Conservation (phyloP, 2,113 vertebrate genomes). For the Ariopsis seemanni region DNA sequence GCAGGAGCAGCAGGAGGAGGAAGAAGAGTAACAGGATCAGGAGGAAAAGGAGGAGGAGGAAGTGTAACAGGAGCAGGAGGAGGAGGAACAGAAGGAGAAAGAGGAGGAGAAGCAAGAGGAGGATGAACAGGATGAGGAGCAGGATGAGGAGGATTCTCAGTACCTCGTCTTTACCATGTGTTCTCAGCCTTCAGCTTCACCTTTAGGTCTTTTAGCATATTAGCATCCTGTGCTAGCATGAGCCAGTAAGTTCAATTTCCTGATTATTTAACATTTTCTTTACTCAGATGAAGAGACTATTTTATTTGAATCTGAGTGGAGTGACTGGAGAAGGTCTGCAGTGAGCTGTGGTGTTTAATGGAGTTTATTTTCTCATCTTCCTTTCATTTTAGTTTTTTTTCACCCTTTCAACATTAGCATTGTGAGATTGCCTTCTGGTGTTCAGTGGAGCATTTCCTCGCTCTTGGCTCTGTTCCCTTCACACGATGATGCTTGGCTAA, state of each 20-base stretch:
- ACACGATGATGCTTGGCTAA: background rate
- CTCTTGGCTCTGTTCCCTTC: background rate
- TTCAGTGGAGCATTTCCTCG: background rate
- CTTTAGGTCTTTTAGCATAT: background rate
- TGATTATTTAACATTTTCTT: background rate
- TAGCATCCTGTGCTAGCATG: background rate
- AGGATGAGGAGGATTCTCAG: too few relatives aligned
- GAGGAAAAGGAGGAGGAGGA: too few relatives aligned
- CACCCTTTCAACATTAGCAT: background rate
- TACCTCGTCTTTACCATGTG: too few relatives aligned
- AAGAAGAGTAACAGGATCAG: too few relatives aligned
- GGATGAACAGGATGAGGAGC: too few relatives aligned
- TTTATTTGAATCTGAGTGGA: background rate
- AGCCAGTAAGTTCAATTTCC: background rate
- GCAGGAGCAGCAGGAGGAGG: too few relatives aligned
- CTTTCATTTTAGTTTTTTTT: background rate
- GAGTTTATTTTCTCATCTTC: background rate
- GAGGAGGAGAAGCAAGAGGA: too few relatives aligned
- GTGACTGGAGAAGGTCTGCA: background rate
- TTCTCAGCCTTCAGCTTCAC: background rate
- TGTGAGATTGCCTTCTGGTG: slow-evolving; percentile 3
- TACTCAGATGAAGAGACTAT: background rate
- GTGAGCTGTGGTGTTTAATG: background rate
- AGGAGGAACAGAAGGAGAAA: too few relatives aligned
- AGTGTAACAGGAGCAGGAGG: too few relatives aligned